A percentile compares a stretch with the other conserved stretches of the same genome.
Conservation (phyloP, 2,888 invertebrate species). For the Eilema griseolum region DNA sequence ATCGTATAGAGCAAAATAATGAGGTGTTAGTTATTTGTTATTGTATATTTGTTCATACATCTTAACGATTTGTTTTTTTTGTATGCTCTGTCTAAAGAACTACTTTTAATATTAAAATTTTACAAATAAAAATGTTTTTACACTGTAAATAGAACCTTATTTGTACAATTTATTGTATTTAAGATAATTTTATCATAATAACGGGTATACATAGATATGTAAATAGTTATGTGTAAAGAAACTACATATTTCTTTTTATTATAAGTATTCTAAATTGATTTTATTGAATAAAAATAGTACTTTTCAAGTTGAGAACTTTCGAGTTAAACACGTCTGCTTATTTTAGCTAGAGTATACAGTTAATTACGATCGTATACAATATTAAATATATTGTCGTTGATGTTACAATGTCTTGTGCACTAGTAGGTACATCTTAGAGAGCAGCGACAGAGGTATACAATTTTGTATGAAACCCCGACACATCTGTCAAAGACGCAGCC, state of each 20-base stretch:
- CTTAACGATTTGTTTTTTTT: slow-evolving; percentile 4
- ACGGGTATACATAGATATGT: slow-evolving; percentile 50
- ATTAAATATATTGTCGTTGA: slow-evolving; percentile 48
- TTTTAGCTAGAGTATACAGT: slow-evolving; percentile 50
- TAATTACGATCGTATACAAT: slow-evolving; percentile 54
- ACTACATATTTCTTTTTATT: slow-evolving; percentile 26
- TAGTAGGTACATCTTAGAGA: neutral
- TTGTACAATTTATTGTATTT: slow-evolving; percentile 19
- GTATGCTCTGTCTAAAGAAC: neutral
- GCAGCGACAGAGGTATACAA: neutral
- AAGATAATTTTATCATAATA: slow-evolving; percentile 26
- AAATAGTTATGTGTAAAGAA: slow-evolving; percentile 46
- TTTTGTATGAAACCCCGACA: neutral
- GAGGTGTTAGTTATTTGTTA: neutral
- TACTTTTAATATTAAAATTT: neutral
- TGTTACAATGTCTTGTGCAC: slow-evolving; percentile 19
- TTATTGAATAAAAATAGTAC: slow-evolving; percentile 41
- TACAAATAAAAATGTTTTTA: slow-evolving; percentile 17
- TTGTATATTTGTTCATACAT: neutral
- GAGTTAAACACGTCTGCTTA: slow-evolving; percentile 34
- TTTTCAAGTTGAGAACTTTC: slow-evolving; percentile 28
- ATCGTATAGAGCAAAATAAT: neutral
- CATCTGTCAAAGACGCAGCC: neutral
- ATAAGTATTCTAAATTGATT: slow-evolving; percentile 22
- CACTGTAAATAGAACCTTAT: slow-evolving; percentile 16